Percentiles rank a stretch among this genome's conserved stretches.
These are phyloP conservation scores for Engraulis encrasicolus DNA, from an alignment of 2,113 vertebrate genomes.

Conservation along the genomic window DNA sequence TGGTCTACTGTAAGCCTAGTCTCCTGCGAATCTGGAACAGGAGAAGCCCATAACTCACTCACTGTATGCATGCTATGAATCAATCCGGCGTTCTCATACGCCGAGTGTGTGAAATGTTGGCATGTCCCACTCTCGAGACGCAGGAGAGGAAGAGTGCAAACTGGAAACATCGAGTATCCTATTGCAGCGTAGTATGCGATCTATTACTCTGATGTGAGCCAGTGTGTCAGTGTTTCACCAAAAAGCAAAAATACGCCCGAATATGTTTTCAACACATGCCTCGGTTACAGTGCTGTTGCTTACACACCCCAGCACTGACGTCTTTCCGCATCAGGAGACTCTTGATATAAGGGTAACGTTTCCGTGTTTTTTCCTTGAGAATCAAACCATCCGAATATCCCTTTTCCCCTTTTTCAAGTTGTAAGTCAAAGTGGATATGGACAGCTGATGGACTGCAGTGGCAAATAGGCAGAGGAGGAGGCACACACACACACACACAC, in stretches of 20 bases:
- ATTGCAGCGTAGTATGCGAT: neutral
- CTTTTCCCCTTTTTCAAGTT: constrained; percentile 13
- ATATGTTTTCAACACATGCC: constrained; percentile 14
- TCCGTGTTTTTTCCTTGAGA: neutral
- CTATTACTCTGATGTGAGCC: neutral
- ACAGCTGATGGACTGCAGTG: constrained; percentile 9
- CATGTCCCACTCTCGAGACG: too few relatives aligned
- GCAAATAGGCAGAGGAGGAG: neutral
- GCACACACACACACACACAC: neutral
- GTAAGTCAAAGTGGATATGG: constrained; percentile 41
- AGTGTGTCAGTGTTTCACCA: neutral
- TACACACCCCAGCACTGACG: neutral
- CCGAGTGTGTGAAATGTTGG: neutral
- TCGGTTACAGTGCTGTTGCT: neutral
- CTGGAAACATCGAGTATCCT: neutral
- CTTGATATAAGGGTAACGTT: neutral
- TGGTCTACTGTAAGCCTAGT: too few relatives aligned
- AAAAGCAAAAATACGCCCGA: neutral
- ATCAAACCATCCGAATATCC: neutral
- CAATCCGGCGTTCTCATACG: neutral
- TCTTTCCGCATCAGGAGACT: neutral
- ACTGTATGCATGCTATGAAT: neutral
- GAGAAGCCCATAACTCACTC: neutral
- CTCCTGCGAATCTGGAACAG: too few relatives aligned
- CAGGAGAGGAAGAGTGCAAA: neutral